Conservation (phyloP, 2,797 vertebrate species). For the Rhinatrema bivittatum region DNA sequence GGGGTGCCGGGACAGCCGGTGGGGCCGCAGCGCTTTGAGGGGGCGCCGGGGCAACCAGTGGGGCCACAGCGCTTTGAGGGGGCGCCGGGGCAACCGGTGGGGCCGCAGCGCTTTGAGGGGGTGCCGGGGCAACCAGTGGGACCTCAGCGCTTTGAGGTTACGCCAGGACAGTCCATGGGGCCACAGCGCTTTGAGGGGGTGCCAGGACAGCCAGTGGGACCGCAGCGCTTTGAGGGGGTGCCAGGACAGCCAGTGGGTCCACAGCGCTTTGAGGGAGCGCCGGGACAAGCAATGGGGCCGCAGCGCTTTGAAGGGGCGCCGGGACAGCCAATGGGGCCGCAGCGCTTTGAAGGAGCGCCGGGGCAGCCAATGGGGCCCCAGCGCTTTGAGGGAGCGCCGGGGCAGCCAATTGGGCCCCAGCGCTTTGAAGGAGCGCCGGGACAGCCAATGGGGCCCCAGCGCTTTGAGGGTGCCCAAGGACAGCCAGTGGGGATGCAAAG, state of each 20-base stretch:
- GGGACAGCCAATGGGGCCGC: constrained; percentile 48
- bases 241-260: constrained; percentile 17
- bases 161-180: constrained; percentile 51
- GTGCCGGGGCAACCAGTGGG: constrained; percentile 47
- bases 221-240: constrained; percentile 39
- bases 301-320: constrained; percentile 49
- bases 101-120: constrained; percentile 61
- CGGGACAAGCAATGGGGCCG: constrained; percentile 53
- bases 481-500: constrained; percentile 33
- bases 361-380: constrained; percentile 34
- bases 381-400: constrained; percentile 66
- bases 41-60: constrained; percentile 54
- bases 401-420: constrained; percentile 53
- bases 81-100: constrained; percentile 56
- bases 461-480: constrained; percentile 67
- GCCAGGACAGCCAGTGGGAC: constrained; percentile 46
- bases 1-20: constrained; percentile 14
- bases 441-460: constrained; percentile 51
- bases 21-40: constrained; percentile 63
- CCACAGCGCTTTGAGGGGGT: constrained; percentile 53
- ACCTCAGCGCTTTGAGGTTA: constrained; percentile 61
- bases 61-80: constrained; percentile 62
- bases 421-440: constrained; percentile 47
- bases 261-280: constrained; percentile 63
- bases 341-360: constrained; percentile 70